Base-by-base conservation (phyloP, 2,113 vertebrate species). In the Stegastes partitus region DNA sequence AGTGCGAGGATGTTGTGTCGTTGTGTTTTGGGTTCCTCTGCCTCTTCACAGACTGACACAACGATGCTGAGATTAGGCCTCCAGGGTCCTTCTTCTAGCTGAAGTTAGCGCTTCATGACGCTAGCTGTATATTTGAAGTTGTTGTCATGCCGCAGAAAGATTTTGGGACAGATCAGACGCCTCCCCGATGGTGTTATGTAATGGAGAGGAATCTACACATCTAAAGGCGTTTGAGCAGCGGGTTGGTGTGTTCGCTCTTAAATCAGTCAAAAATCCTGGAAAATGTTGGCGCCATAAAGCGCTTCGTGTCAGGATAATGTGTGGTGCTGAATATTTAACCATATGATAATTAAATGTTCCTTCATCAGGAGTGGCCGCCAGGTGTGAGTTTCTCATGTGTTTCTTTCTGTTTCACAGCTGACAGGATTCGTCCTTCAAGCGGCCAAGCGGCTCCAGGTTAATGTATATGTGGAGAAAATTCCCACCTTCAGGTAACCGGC, bases 391-490 rank as follows among this genome's bases (percentile, higher is more conserved):
- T 39, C 16, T 45, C 8, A n/a, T 26, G 3, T 18, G 1, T 44
- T 50, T 12, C n/a, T 47, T 80, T 79, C 34, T 78, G 64, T 91
- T 84, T 84, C 44, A 16, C 93, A 99, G 98, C 93, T 98, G 31
- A 99, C 98, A 4, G 98, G 98, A 59, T 57, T 96, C 1, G 79
- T 99, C 62, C 79, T 99, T 44, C 95, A 65, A 88, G 97, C 94
- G 44, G 96, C 96, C 47, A 99, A 98, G 89, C 88, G 97, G 77
- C 89, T 98, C 73, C 98, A 99, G 89, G 49, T 99, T 90, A 99
- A 99, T 0, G 91, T 96, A 70, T 94, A 93, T 0, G 63, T 99
- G 4, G 89, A 93, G 83, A 94, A 96, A 73, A 37, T 97, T 9
- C 74, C 92, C 4, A 81, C 42, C 3, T 98, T 97, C 91, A 83